Percentiles rank a stretch among this genome's conserved stretches.
Conservation (phyloP, 1,140 invertebrate species). For the Brachionus koreanus region DNA sequence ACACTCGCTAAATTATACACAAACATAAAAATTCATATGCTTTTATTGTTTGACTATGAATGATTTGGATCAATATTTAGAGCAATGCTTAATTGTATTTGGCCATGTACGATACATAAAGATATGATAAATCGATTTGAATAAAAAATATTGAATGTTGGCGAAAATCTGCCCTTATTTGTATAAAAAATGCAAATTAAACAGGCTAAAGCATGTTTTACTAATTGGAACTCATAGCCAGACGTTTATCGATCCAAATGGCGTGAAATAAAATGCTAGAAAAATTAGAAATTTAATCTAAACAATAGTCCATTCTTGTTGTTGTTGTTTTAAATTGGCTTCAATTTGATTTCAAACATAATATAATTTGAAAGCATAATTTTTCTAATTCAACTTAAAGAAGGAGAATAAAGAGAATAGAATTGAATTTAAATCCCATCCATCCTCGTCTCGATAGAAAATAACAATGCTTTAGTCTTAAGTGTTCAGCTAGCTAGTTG, state of each 20-base stretch:
- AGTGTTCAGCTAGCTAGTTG: not conserved
- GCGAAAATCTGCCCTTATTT: conserved; percentile 29
- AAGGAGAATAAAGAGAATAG: not conserved
- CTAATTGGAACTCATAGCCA: not conserved
- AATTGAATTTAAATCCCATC: not conserved
- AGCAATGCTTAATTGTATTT: not conserved
- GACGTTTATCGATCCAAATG: not conserved
- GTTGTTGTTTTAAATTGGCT: not conserved
- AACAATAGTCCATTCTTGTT: conserved; percentile 33
- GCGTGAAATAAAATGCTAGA: not conserved
- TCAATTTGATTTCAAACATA: not conserved
- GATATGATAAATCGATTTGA: conserved; percentile 26
- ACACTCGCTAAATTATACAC: conserved; percentile 20
- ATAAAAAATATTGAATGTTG: not conserved
- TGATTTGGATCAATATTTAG: conserved; percentile 27
- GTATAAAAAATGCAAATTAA: conserved; percentile 23
- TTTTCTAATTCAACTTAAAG: not conserved
- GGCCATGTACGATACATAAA: conserved; percentile 14
- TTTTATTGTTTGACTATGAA: not conserved
- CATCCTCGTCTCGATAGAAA: not conserved
- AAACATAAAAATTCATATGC: conserved; percentile 15
- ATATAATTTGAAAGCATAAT: conserved; percentile 23
- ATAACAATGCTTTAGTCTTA: not conserved
- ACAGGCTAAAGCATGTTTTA: conserved; percentile 23
- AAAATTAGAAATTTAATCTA: not conserved